These are phyloP conservation scores for Arctia plantaginis DNA, from an alignment of 2,888 invertebrate genomes.

Conservation along the genomic window DNA sequence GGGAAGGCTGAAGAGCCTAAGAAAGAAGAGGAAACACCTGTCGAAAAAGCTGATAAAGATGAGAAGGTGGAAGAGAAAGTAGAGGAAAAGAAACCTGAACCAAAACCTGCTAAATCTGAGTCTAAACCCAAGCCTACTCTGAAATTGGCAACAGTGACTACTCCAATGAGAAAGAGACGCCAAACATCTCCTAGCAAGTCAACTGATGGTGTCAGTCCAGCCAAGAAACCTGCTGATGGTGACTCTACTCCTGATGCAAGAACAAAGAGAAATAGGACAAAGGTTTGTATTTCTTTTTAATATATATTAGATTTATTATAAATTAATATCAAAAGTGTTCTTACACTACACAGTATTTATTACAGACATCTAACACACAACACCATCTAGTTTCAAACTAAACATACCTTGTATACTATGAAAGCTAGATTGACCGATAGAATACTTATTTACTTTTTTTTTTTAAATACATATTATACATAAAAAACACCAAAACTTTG, in stretches of 20 bases:
- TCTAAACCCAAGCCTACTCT: conserved; percentile 81
- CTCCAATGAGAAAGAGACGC: conserved; percentile 85
- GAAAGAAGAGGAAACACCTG: conserved; percentile 35
- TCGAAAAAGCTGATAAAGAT: conserved; percentile 50
- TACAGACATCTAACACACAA: too few species aligned
- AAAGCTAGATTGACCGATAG: too few species aligned
- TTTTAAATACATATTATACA: too few species aligned
- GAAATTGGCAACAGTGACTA: conserved; percentile 86
- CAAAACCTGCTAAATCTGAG: conserved; percentile 68
- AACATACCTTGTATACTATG: too few species aligned
- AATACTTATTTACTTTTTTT: too few species aligned
- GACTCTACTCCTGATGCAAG: conserved; percentile 77
- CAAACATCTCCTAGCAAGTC: conserved; percentile 78
- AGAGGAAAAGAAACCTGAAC: conserved; percentile 66
- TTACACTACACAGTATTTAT: too few species aligned
- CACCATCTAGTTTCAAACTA: too few species aligned
- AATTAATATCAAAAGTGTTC: too few species aligned
- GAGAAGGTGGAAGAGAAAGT: conserved; percentile 69
- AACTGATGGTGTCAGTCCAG: conserved; percentile 68
- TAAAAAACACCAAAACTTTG: too few species aligned
- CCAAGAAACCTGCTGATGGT: conserved; percentile 73
- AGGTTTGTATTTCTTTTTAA: conserved; percentile 64
- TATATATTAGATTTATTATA: too few species aligned
- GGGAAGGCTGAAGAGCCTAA: conserved; percentile 56
- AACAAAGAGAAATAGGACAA: conserved; percentile 79